phyloP scores from a whole-genome alignment of 2,888 invertebrate species.

The Merodon equestris region DNA sequence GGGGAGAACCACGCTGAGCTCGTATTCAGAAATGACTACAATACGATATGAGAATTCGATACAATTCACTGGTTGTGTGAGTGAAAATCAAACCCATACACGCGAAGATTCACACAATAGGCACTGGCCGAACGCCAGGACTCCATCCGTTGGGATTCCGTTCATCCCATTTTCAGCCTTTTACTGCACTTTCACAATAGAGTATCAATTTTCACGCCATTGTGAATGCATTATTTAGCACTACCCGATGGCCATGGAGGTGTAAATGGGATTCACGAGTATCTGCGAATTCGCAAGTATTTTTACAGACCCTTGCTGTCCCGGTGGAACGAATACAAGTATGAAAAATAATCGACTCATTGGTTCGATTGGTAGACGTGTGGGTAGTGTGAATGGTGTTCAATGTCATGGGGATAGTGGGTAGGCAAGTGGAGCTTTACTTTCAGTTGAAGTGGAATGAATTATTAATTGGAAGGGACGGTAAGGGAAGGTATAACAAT shows the following conservation, averaged over 20 bases:
- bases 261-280: constrained; percentile 10
- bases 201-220: constrained; percentile 57
- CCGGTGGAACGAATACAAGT: too few species aligned
- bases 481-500: too few species aligned
- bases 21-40: not conserved
- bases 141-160: constrained; percentile 29
- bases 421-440: too few species aligned
- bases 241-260: not conserved
- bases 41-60: constrained; percentile 49
- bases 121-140: constrained; percentile 57
- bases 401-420: too few species aligned
- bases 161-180: constrained; percentile 8
- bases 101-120: constrained; percentile 27
- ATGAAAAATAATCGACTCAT: too few species aligned
- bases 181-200: constrained; percentile 29
- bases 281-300: constrained; percentile 34
- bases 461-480: too few species aligned
- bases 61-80: constrained; percentile 18
- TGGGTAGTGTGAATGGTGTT: too few species aligned
- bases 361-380: too few species aligned
- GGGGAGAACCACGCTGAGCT: not conserved
- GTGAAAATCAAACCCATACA: not conserved
- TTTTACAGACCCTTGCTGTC: too few species aligned
- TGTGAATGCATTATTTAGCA: constrained; percentile 50
- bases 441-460: too few species aligned